Base-by-base conservation (phyloP, 1,140 invertebrate genomes). In the Drosophila santomea region DNA sequence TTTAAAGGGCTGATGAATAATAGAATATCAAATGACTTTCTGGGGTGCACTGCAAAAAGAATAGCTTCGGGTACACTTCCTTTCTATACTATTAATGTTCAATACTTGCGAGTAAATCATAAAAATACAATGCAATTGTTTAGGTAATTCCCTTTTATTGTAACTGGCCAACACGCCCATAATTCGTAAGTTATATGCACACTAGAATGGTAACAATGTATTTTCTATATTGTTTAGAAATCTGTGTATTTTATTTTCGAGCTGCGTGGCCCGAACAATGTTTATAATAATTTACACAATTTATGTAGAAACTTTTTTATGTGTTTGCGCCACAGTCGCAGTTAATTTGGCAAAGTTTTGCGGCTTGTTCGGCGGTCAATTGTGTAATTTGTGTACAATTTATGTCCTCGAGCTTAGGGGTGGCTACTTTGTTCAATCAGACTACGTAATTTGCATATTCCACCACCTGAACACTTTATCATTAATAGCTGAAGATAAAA, bases 331-430 rank as follows among this genome's bases (percentile, higher is more conserved):
- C 54, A 20, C 44, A 68, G 73, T 59, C 58, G 35, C 57, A 81
- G 79, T 78, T 82, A 81, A 82, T 81, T 81, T 81, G 74, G 20
- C 68, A 62, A 81, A 82, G 58, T 76, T 81, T 80, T 80, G 77
- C 63, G 77, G 71, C 71, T 68, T 80, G 71, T 80, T 80, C 77
- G 79, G 79, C 79, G 79, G 79, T 78, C 79, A 81, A 82, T 81
- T 82, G 74, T 78, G 79, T 81, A 72, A 78, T 78, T 82, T 81
- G 57, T 66, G 56, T 58, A 39, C 52, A 73, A 60, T 54, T 47
- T 74, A 71, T 62, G 55, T 50, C 39, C 43, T 41, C 45, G 48
- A 36, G 45, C 52, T 55, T 50, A 23, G 28, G 32, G 69, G 20
- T 48, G 50, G 36, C 41, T 41, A 20, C 36, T 28, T 38, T 0